Base-by-base conservation (phyloP, 2,888 invertebrate genomes). In the Melikaiella ostensackeni region DNA sequence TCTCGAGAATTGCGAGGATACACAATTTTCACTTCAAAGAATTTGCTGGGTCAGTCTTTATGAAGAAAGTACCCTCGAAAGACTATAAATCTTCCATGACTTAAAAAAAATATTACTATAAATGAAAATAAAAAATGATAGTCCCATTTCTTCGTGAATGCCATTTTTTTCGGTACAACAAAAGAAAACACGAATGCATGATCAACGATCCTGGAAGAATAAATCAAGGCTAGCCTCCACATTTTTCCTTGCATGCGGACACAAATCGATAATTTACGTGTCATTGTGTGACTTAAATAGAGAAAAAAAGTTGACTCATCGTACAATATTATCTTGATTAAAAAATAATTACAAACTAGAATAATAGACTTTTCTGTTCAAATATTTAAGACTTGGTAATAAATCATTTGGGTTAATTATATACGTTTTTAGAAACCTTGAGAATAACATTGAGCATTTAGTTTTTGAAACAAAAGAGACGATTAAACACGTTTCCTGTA, bases 261-360 rank as follows among this genome's bases (percentile, higher is more conserved):
- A 46, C 42, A 66, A 66, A 66, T 66, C 64, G 64, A 66, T 66
- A 21, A 42, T 66, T 66, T 46, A 66, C 42, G 64, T 46, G 27
- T 66, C 42, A 38, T 46, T 66, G 24, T 66, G 64, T 42, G 38
- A 66, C 21, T 46, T 21, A 38, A n/a, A 57, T 64, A 19, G 42
- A 19, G 42, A 66, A 24, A 66, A 66, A 66, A 46, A 13, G 42
- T 24, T 27, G 64, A 66, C 16, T 66, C 64, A 66, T 66, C 19
- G 19, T 38, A 9, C 19, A 42, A 66, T 66, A 16, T 3, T 42
- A 24, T 24, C 13, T 66, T 42, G 24, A 42, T 38, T 24, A 24
- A 27, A 38, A 66, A 66, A 27, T 66, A 42, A 64, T 64, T 42
- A 66, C 42, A 6, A 24, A 57, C 24, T 5, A 46, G 7, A 13